phyloP scores from a whole-genome alignment of 1,140 invertebrate species.

The Thrips palmi region DNA sequence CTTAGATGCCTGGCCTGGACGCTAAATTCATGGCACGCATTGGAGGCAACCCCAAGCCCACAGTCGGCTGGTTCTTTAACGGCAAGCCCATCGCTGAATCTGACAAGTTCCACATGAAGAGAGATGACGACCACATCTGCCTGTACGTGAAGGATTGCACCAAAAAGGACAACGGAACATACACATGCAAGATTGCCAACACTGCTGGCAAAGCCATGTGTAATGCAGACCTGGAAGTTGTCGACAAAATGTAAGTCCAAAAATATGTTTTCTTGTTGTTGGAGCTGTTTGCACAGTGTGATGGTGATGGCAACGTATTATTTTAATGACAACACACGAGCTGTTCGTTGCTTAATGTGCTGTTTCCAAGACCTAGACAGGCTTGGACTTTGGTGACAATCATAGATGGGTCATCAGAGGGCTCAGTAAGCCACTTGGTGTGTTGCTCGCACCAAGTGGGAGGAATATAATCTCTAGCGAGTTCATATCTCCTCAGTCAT shows the following conservation, averaged over 20 bases:
- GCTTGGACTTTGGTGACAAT: no score
- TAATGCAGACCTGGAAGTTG: constrained; percentile 50
- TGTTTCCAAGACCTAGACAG: constrained; percentile 1
- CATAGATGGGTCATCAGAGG: no score
- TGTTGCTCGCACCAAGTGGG: no score
- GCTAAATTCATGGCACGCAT: constrained; percentile 67
- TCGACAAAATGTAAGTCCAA: constrained; percentile 57
- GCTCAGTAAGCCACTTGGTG: no score
- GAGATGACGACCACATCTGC: constrained; percentile 58
- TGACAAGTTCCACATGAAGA: constrained; percentile 57
- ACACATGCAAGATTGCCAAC: constrained; percentile 61
- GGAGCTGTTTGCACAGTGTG: constrained; percentile 2
- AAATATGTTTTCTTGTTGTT: constrained; percentile 11
- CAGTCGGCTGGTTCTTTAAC: constrained; percentile 70
- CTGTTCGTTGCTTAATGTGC: constrained; percentile 1
- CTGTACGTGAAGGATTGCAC: constrained; percentile 51
- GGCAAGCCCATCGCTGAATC: constrained; percentile 41
- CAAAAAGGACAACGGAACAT: constrained; percentile 47
- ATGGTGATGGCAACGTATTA: no score
- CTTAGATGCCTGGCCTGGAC: constrained; percentile 46
- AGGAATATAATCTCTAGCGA: no score
- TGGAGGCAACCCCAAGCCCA: constrained; percentile 69
- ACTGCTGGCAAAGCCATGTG: constrained; percentile 60
- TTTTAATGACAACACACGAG: no score
- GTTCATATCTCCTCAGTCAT: no score